Evolutionary conservation across 1,140 invertebrate species (phyloP).

Genomic region (Cherax quadricarinatus): DNA sequence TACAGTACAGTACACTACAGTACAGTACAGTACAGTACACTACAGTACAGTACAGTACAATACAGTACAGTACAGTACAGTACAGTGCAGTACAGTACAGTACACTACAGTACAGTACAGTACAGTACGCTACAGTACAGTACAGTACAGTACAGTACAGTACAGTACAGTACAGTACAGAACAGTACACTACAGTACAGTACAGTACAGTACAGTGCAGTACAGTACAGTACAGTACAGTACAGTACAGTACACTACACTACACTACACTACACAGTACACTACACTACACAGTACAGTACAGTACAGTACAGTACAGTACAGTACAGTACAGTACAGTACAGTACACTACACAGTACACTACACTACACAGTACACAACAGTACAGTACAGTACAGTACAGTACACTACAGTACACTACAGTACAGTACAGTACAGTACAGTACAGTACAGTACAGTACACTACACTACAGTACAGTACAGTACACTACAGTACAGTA

Average conservation of each 20-base stretch:
- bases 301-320: not conserved
- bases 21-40: slow-evolving; percentile 64
- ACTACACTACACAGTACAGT: not conserved
- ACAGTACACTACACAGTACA: not conserved
- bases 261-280: not conserved
- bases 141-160: slow-evolving; percentile 62
- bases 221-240: not conserved
- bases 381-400: slow-evolving; percentile 3
- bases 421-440: slow-evolving; percentile 73
- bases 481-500: slow-evolving; percentile 73
- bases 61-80: slow-evolving; percentile 18
- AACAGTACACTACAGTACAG: slow-evolving; percentile 72
- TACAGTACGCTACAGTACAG: slow-evolving; percentile 67
- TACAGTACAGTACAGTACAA: slow-evolving; percentile 61
- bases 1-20: slow-evolving; percentile 66
- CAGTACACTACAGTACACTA: slow-evolving; percentile 65
- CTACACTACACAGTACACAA: not conserved
- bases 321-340: not conserved
- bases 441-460: slow-evolving; percentile 73
- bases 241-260: not conserved
- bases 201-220: slow-evolving; percentile 7
- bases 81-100: slow-evolving; percentile 39
- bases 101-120: slow-evolving; percentile 71
- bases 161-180: slow-evolving; percentile 65
- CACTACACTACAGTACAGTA: slow-evolving; percentile 71